These are phyloP conservation scores for Coccyzus lansbergi DNA, from an alignment of 2,797 vertebrate genomes.

Conservation along the genomic window DNA sequence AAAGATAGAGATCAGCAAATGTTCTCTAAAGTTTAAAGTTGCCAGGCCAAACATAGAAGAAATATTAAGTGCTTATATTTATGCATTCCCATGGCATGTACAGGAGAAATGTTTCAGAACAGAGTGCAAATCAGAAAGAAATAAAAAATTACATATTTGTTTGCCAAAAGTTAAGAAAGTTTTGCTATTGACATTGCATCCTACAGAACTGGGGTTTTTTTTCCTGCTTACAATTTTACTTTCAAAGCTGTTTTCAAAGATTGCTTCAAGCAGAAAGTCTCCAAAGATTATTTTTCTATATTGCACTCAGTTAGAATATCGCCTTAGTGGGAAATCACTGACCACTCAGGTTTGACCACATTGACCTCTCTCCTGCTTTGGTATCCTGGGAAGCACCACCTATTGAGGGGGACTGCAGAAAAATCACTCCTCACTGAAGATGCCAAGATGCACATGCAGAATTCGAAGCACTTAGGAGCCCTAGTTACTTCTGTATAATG, in stretches of 20 bases:
- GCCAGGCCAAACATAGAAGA: not conserved
- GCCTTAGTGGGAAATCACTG: not conserved
- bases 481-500: not conserved
- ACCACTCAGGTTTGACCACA: not conserved
- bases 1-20: not conserved
- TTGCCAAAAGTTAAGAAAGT: not conserved
- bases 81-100: not conserved
- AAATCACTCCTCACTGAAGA: not conserved
- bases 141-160: not conserved
- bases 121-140: not conserved
- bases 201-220: rapidly evolving
- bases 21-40: not conserved
- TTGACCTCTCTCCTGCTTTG: rapidly evolving
- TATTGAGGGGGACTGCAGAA: not conserved
- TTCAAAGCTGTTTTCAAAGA: not conserved
- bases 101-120: not conserved
- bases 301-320: not conserved
- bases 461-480: not conserved
- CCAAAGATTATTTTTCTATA: not conserved
- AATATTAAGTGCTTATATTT: not conserved
- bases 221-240: not conserved
- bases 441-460: rapidly evolving
- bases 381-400: not conserved
- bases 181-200: not conserved
- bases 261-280: not conserved